phyloP scores from a whole-genome alignment of 1,140 invertebrate genomes.

The Penaeus indicus region DNA sequence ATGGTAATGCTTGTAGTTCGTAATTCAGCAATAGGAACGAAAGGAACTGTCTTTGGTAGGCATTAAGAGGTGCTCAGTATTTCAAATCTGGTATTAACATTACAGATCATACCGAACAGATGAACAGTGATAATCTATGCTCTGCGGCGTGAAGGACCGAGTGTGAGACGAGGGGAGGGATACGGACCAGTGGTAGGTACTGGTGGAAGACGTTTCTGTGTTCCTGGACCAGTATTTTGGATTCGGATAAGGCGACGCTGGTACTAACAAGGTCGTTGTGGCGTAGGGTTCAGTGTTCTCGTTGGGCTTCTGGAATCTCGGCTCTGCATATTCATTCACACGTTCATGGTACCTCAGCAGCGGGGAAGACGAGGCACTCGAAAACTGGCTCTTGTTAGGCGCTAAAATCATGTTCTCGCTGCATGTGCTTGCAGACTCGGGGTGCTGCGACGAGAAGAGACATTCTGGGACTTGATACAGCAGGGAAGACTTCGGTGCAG shows the following conservation, averaged over 20 bases:
- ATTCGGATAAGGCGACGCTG: constrained; percentile 43
- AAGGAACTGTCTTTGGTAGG: no score
- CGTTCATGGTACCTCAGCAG: constrained; percentile 32
- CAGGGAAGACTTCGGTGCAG: constrained; percentile 33
- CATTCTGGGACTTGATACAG: constrained; percentile 45
- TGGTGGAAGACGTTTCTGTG: constrained; percentile 59
- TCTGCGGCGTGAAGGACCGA: no score
- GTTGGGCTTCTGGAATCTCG: constrained; percentile 42
- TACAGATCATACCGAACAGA: no score
- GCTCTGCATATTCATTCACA: constrained; percentile 64
- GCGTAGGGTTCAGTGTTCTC: constrained; percentile 62
- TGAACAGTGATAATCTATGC: no score
- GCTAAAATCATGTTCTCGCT: constrained; percentile 61
- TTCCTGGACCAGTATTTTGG: constrained; percentile 39
- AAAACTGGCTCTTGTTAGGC: constrained; percentile 50
- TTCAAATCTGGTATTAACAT: no score
- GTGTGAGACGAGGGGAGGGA: no score
- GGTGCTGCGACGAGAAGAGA: constrained; percentile 45
- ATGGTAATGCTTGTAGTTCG: no score
- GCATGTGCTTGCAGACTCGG: constrained; percentile 57
- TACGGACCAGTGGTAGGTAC: constrained; percentile 28
- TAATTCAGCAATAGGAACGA: no score
- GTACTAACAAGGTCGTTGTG: constrained; percentile 63
- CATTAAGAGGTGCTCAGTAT: no score
- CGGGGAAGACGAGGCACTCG: constrained; percentile 44